A percentile compares a stretch with the other conserved stretches of the same genome.
These are phyloP conservation scores for Rhopilema esculentum DNA, from an alignment of 30 jellyfish, hydroid and myxozoan genomes.

Conservation along the genomic window DNA sequence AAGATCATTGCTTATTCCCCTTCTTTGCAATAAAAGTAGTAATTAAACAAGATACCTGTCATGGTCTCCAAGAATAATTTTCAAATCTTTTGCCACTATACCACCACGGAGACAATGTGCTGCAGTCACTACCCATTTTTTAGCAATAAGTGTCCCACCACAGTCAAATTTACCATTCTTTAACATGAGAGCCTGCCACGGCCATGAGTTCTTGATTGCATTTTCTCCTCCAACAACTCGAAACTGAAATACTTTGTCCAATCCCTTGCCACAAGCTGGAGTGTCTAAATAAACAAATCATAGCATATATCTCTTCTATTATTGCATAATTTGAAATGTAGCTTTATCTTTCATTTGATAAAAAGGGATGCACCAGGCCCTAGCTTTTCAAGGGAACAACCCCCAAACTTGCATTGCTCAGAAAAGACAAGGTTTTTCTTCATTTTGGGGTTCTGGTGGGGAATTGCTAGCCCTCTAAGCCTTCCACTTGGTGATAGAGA, in stretches of 20 bases:
- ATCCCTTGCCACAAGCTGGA: constrained; percentile 52
- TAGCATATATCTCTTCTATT: no score
- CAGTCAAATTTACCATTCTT: constrained; percentile 33
- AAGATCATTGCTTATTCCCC: no score
- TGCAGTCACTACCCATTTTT: constrained; percentile 76
- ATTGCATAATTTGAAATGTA: no score
- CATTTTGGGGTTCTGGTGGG: no score
- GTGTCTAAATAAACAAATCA: neutral
- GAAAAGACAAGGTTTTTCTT: no score
- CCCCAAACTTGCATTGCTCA: no score
- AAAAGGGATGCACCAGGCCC: no score
- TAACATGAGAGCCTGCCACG: constrained; percentile 74
- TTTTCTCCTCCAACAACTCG: constrained; percentile 81
- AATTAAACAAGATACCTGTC: constrained; percentile 31
- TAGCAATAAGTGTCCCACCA: constrained; percentile 73
- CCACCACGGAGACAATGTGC: constrained; percentile 63
- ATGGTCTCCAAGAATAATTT: constrained; percentile 71
- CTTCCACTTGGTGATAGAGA: no score
- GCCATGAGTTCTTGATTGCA: constrained; percentile 75
- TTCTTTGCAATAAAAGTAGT: no score
- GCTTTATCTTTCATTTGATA: no score
- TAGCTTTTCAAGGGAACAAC: no score
- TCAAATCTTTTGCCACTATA: neutral
- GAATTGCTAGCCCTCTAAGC: no score
- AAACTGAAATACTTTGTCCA: neutral